Conservation (phyloP, 2,888 invertebrate species). For the Stenolophus ochropezus region DNA sequence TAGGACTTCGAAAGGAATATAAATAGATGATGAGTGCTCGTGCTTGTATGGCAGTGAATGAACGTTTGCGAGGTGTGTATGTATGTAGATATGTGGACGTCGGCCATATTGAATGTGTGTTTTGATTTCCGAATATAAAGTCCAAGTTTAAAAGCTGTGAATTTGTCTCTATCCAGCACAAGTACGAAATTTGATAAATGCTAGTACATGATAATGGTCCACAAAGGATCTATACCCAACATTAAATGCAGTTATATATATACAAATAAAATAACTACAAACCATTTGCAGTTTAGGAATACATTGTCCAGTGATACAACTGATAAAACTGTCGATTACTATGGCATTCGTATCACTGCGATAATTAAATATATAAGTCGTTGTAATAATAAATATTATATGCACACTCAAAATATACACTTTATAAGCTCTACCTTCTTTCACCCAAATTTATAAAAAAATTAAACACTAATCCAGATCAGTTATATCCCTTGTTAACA, state of each 20-base stretch:
- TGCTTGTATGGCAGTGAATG: neutral
- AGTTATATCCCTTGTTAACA: too few relatives aligned
- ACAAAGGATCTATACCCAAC: conserved; percentile 53
- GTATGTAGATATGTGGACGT: neutral
- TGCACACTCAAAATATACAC: conserved; percentile 39
- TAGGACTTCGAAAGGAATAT: neutral
- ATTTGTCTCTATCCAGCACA: conserved; percentile 36
- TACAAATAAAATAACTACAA: conserved; percentile 54
- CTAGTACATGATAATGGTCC: conserved; percentile 58
- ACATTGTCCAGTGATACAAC: conserved; percentile 20
- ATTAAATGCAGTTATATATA: conserved; percentile 58
- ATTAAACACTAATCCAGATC: neutral
- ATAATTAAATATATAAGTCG: conserved; percentile 52
- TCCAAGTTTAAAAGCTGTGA: conserved; percentile 16
- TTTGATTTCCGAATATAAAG: too few relatives aligned
- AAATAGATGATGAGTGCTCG: neutral
- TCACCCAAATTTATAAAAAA: too few relatives aligned
- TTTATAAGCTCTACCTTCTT: conserved; percentile 22
- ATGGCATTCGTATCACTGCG: conserved; percentile 33
- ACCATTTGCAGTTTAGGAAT: conserved; percentile 43
- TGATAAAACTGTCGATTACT: conserved; percentile 21
- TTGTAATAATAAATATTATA: conserved; percentile 55
- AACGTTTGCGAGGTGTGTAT: neutral
- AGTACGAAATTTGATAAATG: conserved; percentile 58
- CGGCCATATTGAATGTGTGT: neutral